phyloP scores from a whole-genome alignment of 92 coral and sea anemone genomes.

The Desmophyllum pertusum region DNA sequence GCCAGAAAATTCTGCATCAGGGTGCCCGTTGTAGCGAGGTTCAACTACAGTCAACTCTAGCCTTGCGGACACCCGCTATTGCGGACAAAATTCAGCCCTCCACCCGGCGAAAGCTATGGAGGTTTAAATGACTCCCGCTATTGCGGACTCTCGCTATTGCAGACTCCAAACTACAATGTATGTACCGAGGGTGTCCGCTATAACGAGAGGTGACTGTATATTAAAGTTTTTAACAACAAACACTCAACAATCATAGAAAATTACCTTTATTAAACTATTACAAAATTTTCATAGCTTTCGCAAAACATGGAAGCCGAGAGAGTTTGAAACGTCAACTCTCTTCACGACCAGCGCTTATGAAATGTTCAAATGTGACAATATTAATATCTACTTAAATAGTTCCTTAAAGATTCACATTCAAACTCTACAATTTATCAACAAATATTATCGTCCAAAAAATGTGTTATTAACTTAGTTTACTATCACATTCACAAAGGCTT shows the following conservation, averaged over 20 bases:
- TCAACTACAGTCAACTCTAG: too few species aligned
- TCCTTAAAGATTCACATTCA: slow-evolving; percentile 5
- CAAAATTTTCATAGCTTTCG: slow-evolving; percentile 6
- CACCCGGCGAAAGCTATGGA: too few species aligned
- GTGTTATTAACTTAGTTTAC: slow-evolving; percentile 13
- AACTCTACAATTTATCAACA: slow-evolving; percentile 24
- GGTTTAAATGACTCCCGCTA: too few species aligned
- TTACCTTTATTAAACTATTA: slow-evolving; percentile 25
- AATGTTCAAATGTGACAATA: slow-evolving; percentile 9
- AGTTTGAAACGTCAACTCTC: not conserved
- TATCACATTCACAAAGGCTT: not conserved
- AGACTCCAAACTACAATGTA: too few species aligned
- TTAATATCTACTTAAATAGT: slow-evolving; percentile 34
- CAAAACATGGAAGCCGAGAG: slow-evolving; percentile 5
- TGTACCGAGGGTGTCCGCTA: not conserved
- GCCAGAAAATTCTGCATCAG: too few species aligned
- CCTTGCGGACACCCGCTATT: too few species aligned
- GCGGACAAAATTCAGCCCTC: too few species aligned
- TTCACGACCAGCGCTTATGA: not conserved
- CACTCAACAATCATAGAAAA: slow-evolving; percentile 2
- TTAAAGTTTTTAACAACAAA: not conserved
- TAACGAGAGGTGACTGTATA: not conserved
- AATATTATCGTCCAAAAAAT: slow-evolving; percentile 19
- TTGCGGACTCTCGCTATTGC: too few species aligned
- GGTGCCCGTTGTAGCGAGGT: too few species aligned